phyloP scores from a whole-genome alignment of 2,797 vertebrate species.

The Mus caroli region DNA sequence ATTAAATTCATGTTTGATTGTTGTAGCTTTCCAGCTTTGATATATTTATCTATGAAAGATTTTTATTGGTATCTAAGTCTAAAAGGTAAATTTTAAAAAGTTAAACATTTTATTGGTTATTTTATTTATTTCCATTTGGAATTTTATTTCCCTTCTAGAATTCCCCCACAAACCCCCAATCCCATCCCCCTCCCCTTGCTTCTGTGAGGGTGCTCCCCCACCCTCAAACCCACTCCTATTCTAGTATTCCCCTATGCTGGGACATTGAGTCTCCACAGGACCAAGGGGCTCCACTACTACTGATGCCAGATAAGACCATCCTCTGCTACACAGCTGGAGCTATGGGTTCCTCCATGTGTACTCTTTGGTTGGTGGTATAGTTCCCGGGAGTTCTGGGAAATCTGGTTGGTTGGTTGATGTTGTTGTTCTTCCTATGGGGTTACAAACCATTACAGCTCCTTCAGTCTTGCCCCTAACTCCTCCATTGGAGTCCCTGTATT shows the following conservation, averaged over 20 bases:
- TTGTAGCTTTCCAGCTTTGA: not conserved
- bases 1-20: not conserved
- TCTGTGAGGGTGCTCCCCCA: not conserved
- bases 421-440: not conserved
- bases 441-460: not conserved
- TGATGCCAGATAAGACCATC: not conserved
- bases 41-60: not conserved
- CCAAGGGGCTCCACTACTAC: not conserved
- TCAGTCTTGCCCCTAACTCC: not conserved
- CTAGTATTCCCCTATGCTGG: not conserved
- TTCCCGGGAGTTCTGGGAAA: not conserved
- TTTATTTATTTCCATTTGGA: not conserved
- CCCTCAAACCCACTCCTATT: not conserved
- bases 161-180: not conserved
- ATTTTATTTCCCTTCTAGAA: not conserved
- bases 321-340: too few relatives aligned
- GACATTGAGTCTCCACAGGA: not conserved
- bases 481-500: not conserved
- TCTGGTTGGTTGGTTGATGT: not conserved
- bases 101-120: not conserved
- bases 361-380: not conserved
- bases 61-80: not conserved
- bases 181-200: not conserved
- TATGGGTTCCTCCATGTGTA: not conserved
- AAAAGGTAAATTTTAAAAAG: not conserved